These are phyloP conservation scores for Pomatostomus ruficeps DNA, from an alignment of 2,113 vertebrate genomes.

Conservation along the genomic window DNA sequence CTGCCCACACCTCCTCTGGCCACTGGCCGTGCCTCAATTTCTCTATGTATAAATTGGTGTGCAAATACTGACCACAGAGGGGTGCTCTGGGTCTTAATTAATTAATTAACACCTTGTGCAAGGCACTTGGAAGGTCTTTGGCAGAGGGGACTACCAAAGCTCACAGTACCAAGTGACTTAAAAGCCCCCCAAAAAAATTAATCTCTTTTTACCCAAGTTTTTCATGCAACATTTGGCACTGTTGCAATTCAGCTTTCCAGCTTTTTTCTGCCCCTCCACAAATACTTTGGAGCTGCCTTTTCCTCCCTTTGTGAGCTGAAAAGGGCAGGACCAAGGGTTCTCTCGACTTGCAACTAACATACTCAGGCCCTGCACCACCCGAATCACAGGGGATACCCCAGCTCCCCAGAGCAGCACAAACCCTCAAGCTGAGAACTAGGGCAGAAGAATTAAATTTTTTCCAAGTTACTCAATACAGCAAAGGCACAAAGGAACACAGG, in stretches of 20 bases:
- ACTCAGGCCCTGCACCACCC: fast-evolving
- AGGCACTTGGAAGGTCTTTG: neutral
- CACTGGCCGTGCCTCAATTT: neutral
- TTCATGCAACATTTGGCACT: neutral
- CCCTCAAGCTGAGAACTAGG: neutral
- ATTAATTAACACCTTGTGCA: conserved; percentile 32
- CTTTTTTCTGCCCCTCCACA: neutral
- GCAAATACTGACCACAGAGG: conserved; percentile 29
- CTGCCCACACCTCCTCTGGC: fast-evolving
- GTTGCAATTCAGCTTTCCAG: neutral
- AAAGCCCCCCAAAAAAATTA: neutral
- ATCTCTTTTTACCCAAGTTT: neutral
- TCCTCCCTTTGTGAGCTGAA: neutral
- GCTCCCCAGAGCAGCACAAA: neutral
- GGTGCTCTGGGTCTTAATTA: conserved; percentile 57
- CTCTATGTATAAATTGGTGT: neutral
- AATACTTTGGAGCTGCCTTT: neutral
- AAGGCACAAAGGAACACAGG: neutral
- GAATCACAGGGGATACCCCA: neutral
- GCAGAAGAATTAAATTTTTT: neutral
- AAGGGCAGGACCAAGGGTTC: neutral
- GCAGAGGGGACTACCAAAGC: neutral
- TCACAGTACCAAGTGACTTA: neutral
- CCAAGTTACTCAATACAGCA: neutral
- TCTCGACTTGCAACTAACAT: neutral